Base-by-base conservation (phyloP, 92 coral and sea anemone genomes). In the Parazoanthus atlanticus region DNA sequence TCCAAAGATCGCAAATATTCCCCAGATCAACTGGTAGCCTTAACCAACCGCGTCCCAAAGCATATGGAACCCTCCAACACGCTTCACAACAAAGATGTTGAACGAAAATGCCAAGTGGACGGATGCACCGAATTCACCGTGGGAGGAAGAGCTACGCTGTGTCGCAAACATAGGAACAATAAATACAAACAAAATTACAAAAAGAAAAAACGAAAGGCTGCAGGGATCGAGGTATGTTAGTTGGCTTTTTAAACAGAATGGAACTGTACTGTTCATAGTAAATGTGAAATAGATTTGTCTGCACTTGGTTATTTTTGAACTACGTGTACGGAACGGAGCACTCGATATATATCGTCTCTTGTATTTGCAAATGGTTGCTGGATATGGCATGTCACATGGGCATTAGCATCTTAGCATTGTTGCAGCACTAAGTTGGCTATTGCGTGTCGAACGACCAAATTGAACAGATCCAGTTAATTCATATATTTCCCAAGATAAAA, bases 181-280 rank as follows among this genome's bases (percentile, higher is more conserved):
- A 97, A 95, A 82, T 97, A 97, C 95, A 97, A 97, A 86, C 99
- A 97, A 85, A 97, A 94, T 90, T 97, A 97, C 88, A 97, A 97
- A 89, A 97, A 95, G 95, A 97, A 95, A 91, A 97, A 95, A 84
- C 95, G 96, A 52, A 88, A 92, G 74, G 95, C 98, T 16, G 93
- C 92, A 16, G 96, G 98, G 43, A 76, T 88, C 1, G 98, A 93
- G 78, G 98, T 95, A 88, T 34, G 96, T 78, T 70, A 19, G 30
- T 25, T 74, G 21, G 8, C 21, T 19, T 41, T 8, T 67, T 38
- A 17, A 61, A 89, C 8, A 19, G 46, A 13, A 30, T 21, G 25
- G 61, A 64, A 34, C 29, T 64, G 26, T 80, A 0, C 41, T 49
- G 47, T 10, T 67, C 30, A 28, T 28, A 8, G 17, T n/a, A 21